Evolutionary conservation across 2,888 invertebrate genomes (phyloP).

Genomic region (Dryomyza anilis): DNA sequence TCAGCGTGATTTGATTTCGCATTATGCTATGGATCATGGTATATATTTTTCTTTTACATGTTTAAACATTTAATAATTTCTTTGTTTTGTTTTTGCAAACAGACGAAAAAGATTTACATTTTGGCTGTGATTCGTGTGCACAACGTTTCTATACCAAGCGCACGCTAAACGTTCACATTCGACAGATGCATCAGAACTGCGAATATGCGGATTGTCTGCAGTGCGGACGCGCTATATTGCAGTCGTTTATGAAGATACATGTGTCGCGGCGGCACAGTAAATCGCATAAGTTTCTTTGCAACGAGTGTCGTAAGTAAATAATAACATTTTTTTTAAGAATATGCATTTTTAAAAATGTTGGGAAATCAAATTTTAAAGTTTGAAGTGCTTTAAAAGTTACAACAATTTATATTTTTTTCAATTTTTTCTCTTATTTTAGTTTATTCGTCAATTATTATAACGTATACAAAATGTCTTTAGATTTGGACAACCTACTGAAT

Average conservation of each 20-base stretch:
- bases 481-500: no score
- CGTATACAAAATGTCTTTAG: no score
- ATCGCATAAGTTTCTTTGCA: slow-evolving; percentile 32
- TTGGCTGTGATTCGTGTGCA: slow-evolving; percentile 22
- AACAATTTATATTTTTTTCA: no score
- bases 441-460: no score
- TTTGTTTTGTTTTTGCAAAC: not conserved
- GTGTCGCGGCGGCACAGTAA: slow-evolving; percentile 13
- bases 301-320: slow-evolving; percentile 40
- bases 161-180: slow-evolving; percentile 23
- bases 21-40: slow-evolving; percentile 36
- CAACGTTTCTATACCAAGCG: slow-evolving; percentile 28
- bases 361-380: no score
- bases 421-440: no score
- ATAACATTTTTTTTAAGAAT: no score
- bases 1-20: slow-evolving; percentile 31
- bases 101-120: slow-evolving; percentile 25
- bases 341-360: no score
- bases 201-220: slow-evolving; percentile 30
- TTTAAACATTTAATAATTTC: not conserved
- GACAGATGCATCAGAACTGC: slow-evolving; percentile 28
- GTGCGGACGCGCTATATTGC: slow-evolving; percentile 30
- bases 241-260: slow-evolving; percentile 25
- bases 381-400: no score
- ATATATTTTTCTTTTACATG: not conserved